Conservation (phyloP, 2,888 invertebrate genomes). For the Ophion obscuratus region DNA sequence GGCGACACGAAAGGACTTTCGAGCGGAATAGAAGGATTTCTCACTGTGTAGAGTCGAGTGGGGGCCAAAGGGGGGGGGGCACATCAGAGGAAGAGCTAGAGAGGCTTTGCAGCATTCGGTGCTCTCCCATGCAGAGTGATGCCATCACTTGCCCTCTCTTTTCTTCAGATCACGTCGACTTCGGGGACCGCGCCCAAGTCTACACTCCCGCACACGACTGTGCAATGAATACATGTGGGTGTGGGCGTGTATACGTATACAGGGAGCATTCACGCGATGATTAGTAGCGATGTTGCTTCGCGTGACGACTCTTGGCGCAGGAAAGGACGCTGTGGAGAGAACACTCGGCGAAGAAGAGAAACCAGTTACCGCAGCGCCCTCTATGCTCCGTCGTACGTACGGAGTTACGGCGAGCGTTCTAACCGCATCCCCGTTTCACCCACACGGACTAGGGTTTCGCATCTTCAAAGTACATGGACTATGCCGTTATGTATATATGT, state of each 20-base stretch:
- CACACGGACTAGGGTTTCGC: neutral
- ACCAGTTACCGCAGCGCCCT: slow-evolving; percentile 17
- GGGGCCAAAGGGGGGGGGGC: neutral
- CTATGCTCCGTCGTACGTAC: neutral
- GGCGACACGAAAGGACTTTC: slow-evolving; percentile 76
- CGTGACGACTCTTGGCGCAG: slow-evolving; percentile 47
- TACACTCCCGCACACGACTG: neutral
- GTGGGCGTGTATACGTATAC: slow-evolving; percentile 16
- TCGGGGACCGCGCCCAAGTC: slow-evolving; percentile 57
- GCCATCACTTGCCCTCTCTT: slow-evolving; percentile 32
- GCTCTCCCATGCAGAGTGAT: slow-evolving; percentile 20
- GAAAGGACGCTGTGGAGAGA: neutral
- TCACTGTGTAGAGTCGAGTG: slow-evolving; percentile 6
- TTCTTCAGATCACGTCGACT: slow-evolving; percentile 47
- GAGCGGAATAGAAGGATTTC: slow-evolving; percentile 73
- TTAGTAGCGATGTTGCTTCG: slow-evolving; percentile 32
- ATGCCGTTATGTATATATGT: neutral
- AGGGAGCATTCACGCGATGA: slow-evolving; percentile 35
- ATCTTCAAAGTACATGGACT: slow-evolving; percentile 7
- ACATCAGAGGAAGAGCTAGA: slow-evolving; percentile 62
- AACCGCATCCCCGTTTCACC: slow-evolving; percentile 5
- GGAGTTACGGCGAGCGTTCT: slow-evolving; percentile 5
- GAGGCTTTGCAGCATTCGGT: slow-evolving; percentile 60
- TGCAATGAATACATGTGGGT: slow-evolving; percentile 9
- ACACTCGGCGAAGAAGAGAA: neutral